Evolutionary conservation across 1,140 invertebrate species (phyloP).

Genomic region (Platyura marginata): DNA sequence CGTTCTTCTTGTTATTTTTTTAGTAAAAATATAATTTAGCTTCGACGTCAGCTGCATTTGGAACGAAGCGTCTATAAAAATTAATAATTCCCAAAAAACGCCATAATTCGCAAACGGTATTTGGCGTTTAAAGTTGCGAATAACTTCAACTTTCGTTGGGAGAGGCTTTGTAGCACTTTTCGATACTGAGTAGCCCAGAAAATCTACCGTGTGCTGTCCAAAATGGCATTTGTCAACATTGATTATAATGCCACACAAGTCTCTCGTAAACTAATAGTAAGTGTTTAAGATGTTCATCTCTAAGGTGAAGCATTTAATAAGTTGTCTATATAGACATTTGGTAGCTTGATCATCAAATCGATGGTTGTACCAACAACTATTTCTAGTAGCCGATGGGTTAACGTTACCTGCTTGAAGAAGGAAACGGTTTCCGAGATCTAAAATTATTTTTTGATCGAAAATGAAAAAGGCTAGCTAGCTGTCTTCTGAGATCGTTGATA

Average conservation of each 20-base stretch:
- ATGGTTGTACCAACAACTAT: too few species aligned
- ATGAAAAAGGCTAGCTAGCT: too few species aligned
- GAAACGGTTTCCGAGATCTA: too few species aligned
- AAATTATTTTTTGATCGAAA: too few species aligned
- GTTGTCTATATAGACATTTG: constrained; percentile 24
- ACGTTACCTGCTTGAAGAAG: too few species aligned
- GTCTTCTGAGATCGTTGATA: too few species aligned
- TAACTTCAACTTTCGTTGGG: constrained; percentile 1
- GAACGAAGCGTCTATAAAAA: constrained; percentile 18
- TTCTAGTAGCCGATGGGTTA: too few species aligned
- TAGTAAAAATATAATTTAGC: constrained; percentile 8
- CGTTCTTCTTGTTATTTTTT: constrained; percentile 10
- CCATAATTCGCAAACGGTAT: constrained; percentile 12
- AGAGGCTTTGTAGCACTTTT: constrained; percentile 7
- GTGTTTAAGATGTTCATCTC: constrained; percentile 13
- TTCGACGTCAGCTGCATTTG: constrained; percentile 11
- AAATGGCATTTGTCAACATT: constrained; percentile 13
- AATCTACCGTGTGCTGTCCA: constrained; percentile 9
- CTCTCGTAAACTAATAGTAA: constrained; percentile 9
- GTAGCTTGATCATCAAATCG: neutral
- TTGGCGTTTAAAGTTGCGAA: constrained; percentile 12
- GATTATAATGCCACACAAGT: constrained; percentile 11
- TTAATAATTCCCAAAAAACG: constrained; percentile 25
- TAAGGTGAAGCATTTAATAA: constrained; percentile 25
- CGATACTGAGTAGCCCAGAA: constrained; percentile 10